Base-by-base conservation (phyloP, 2,797 vertebrate genomes). In the Coluber constrictor region DNA sequence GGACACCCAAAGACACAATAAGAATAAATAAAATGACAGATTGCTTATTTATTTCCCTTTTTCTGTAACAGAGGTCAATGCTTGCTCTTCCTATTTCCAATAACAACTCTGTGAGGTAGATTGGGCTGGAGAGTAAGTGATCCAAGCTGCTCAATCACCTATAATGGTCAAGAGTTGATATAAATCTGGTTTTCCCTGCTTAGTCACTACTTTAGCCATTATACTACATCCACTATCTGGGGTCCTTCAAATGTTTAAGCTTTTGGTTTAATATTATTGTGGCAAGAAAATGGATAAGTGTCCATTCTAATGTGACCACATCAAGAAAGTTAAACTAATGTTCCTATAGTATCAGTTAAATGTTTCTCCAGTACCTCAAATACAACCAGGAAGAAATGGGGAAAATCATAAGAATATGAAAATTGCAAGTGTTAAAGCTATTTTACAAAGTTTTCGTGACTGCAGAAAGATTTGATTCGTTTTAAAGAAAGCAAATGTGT, bases 401-500 rank as follows among this genome's bases (percentile, higher is more conserved):
- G 25, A 27, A 89, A 29, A 89, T 2, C 15, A 27, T 9, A 51
- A 89, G 13, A 89, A 51, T 89, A 16, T 63, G 60, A 51, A 89
- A 63, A 89, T 47, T 89, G 11, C 25, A 89, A 37, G 7, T 89
- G 27, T 63, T 89, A 18, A 63, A 63, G 15, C 32, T 63, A 63
- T 89, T 89, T 63, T 29, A 60, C 43, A 63, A 29, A 61, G 23
- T 89, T 51, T 91, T 29, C 10, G 4, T 83, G 37, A 29, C 12
- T 15, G 25, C 18, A 37, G 32, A 94, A 32, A 0, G n/a, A 94
- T 95, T 94, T 1, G 8, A 0, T 12, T 92, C 23, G 2, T 83
- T 47, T 25, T 88, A 15, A 95, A 92, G 89, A 96, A 96, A 95
- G 88, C 6, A 96, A 95, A 88, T 8, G 0, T 0, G 92, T 89